Conservation (phyloP, 2,113 vertebrate genomes). For the Thunnus thynnus region DNA sequence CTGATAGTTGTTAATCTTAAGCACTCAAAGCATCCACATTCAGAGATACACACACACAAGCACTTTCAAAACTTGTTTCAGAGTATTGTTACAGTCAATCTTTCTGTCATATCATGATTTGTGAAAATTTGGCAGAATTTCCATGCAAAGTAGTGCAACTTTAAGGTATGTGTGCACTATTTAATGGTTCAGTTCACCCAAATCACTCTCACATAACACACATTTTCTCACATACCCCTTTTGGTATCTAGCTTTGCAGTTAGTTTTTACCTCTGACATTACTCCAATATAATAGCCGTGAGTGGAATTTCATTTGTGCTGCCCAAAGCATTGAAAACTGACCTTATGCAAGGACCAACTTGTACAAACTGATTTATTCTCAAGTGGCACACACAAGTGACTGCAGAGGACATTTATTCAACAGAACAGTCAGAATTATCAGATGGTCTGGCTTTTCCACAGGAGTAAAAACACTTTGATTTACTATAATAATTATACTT, state of each 20-base stretch:
- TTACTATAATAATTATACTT: too few relatives aligned
- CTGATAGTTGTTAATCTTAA: constrained; percentile 59
- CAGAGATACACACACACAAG: not conserved
- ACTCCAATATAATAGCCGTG: too few relatives aligned
- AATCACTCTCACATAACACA: not conserved
- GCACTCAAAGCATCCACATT: constrained; percentile 33
- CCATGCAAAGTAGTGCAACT: not conserved
- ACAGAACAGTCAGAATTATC: too few relatives aligned
- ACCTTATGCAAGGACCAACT: too few relatives aligned
- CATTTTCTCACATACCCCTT: not conserved
- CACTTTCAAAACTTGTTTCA: constrained; percentile 18
- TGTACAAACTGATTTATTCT: too few relatives aligned
- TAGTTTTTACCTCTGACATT: not conserved
- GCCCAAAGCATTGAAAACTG: too few relatives aligned
- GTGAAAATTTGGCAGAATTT: not conserved
- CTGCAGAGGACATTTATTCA: too few relatives aligned
- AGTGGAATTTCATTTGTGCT: too few relatives aligned
- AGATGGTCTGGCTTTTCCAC: too few relatives aligned
- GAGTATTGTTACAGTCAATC: not conserved
- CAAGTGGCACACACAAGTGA: too few relatives aligned
- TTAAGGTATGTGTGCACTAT: not conserved
- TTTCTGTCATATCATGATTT: not conserved
- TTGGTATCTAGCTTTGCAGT: constrained; percentile 6
- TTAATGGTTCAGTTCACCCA: not conserved
- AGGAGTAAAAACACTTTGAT: too few relatives aligned